Base-by-base conservation (phyloP, 2,113 vertebrate genomes). In the Plotosus lineatus region DNA sequence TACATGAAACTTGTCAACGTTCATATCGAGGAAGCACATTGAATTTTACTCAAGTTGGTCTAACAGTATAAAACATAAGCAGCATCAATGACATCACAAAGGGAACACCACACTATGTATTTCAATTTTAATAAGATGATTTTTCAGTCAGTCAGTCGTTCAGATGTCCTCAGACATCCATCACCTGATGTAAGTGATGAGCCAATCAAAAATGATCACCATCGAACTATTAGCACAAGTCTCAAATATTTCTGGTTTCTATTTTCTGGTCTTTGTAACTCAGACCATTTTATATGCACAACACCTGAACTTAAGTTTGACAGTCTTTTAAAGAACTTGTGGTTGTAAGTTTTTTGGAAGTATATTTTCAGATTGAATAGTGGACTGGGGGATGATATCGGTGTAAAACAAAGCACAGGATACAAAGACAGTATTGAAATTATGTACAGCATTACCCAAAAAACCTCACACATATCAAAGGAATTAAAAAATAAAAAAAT, bases 121-220 rank as follows among this genome's bases (percentile, higher is more conserved):
- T 31, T 7, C 81, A 53, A 71, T 55, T 26, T 56, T 46, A 23
- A 48, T 84, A 38, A 48, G 28, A 28, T 72, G 33, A 72, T 9
- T 31, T 15, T 63, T 65, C 44, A 81, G 21, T 38, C 28, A 51
- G 46, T n/a, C n/a, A 9, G 46, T 33, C 12, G 21, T 69, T 33
- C 33, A 71, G 26, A 33, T 14, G 46, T 71, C 68, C 68, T 71
- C 1, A 28, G 28, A 7, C 40, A 28, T 15, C n/a, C 44, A 9
- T 31, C 7, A 72, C 46, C 63, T 33, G 9, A 36, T 42, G 60
- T 55, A 48, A 46, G 5, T 51, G 77, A 48, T 51, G 63, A 77
- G 60, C 53, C 51, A 51, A 23, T 40, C 21, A 66, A 40, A 1
- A 9, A 8, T 46, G 26, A 79, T 65, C 44, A 28, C 33, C 75